phyloP scores from a whole-genome alignment of 2,797 vertebrate genomes.

The Neostethus bicornis region DNA sequence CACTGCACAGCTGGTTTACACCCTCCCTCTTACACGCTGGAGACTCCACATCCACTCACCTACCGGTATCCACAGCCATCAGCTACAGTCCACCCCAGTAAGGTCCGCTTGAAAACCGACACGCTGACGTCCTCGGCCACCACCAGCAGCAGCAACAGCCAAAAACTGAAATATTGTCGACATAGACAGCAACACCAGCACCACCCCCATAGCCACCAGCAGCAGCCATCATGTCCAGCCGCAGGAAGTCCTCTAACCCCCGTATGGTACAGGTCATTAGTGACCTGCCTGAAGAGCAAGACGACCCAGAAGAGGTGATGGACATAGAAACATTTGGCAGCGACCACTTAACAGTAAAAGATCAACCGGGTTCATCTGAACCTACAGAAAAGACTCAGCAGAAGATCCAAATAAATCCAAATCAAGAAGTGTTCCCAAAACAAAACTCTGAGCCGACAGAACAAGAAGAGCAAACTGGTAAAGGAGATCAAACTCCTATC shows the following conservation, averaged over 20 bases:
- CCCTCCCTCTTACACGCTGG: constrained; percentile 57
- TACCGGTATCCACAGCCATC: constrained; percentile 45
- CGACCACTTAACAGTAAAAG: constrained; percentile 39
- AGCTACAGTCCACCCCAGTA: constrained; percentile 45
- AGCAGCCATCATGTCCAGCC: constrained; percentile 86
- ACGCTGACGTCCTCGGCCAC: constrained; percentile 41
- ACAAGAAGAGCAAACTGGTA: constrained; percentile 23
- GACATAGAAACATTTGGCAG: constrained; percentile 50
- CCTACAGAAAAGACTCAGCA: constrained; percentile 22
- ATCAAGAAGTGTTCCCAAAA: constrained; percentile 60
- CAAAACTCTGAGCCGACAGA: constrained; percentile 70
- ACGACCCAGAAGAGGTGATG: constrained; percentile 70
- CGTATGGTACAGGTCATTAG: constrained; percentile 88
- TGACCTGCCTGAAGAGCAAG: constrained; percentile 78
- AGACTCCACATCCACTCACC: constrained; percentile 51
- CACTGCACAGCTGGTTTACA: constrained; percentile 65
- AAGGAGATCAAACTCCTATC: constrained; percentile 31
- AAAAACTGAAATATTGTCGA: constrained; percentile 45
- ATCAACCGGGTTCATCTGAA: constrained; percentile 37
- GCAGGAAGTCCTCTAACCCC: constrained; percentile 91
- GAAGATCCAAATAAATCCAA: constrained; percentile 47
- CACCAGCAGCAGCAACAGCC: constrained; percentile 46
- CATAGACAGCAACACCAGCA: constrained; percentile 63
- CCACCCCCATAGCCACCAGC: constrained; percentile 30
- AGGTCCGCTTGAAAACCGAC: constrained; percentile 29